Evolutionary conservation across 2,797 vertebrate genomes (phyloP).

Genomic region (Eidolon dupreanum): DNA sequence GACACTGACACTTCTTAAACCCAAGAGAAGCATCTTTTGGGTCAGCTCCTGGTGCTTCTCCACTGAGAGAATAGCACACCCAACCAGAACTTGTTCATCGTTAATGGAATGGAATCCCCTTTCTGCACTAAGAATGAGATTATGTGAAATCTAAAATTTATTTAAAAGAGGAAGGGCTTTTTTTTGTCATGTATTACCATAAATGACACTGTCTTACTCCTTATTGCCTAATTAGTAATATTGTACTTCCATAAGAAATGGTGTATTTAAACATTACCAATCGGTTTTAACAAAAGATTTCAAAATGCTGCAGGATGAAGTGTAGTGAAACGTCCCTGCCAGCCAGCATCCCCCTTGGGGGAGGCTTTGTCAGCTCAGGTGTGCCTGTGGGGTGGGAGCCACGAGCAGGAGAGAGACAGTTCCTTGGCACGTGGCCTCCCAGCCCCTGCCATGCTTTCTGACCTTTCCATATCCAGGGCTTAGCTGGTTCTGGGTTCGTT

Average conservation of each 20-base stretch:
- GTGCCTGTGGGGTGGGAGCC: background rate
- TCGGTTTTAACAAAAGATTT: slow-evolving; percentile 70
- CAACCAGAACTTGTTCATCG: background rate
- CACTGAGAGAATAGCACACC: background rate
- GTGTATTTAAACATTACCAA: slow-evolving; percentile 62
- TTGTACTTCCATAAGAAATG: slow-evolving; percentile 61
- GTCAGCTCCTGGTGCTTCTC: background rate
- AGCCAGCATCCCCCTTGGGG: background rate
- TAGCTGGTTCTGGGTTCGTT: background rate
- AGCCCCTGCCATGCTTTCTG: background rate
- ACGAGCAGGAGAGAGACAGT: background rate
- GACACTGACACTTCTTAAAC: no score
- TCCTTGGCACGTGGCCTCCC: no score
- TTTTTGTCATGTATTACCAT: slow-evolving; percentile 11
- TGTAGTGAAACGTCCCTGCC: background rate
- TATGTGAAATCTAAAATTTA: slow-evolving; percentile 1
- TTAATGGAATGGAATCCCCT: background rate
- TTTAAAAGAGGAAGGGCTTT: slow-evolving; percentile 50
- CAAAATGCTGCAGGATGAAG: slow-evolving; percentile 20
- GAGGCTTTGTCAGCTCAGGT: background rate
- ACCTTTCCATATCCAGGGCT: background rate
- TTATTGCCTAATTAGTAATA: slow-evolving; percentile 65
- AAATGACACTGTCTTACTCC: slow-evolving; percentile 33
- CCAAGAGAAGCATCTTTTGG: background rate
- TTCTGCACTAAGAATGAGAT: slow-evolving; percentile 40